Conservation (phyloP, 2,113 vertebrate genomes). For the Halichoeres trimaculatus region DNA sequence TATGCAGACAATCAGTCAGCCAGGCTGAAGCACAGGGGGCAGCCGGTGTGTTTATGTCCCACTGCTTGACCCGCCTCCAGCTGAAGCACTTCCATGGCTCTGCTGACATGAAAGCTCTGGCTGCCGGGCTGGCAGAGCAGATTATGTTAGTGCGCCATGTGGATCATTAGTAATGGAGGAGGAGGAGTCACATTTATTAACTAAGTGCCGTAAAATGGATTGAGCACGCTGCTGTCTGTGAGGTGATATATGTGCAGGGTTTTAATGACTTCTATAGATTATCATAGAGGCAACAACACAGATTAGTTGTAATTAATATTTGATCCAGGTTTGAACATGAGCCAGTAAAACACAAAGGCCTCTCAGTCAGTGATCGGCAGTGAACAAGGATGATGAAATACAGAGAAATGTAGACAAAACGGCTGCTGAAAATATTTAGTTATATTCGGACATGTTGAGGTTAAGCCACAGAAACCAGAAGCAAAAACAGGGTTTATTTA, state of each 20-base stretch:
- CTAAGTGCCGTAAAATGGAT: conserved; percentile 28
- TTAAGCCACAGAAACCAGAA: no score
- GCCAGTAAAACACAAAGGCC: neutral
- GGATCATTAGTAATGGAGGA: conserved; percentile 53
- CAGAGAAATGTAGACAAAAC: neutral
- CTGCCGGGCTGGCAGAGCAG: conserved; percentile 10
- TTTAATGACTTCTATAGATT: conserved; percentile 19
- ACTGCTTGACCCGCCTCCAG: conserved; percentile 48
- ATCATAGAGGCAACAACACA: conserved; percentile 10
- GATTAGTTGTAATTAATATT: conserved; percentile 9
- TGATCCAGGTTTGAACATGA: neutral
- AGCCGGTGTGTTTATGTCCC: conserved; percentile 34
- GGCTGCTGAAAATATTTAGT: neutral
- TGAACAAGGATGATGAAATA: neutral
- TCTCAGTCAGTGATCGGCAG: neutral
- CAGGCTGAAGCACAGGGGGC: conserved; percentile 46
- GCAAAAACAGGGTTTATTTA: no score
- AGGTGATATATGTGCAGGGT: conserved; percentile 15
- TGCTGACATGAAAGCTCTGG: conserved; percentile 48
- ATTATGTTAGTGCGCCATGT: conserved; percentile 42
- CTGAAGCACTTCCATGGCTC: conserved; percentile 43
- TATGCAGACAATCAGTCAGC: conserved; percentile 64
- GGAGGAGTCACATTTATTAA: conserved; percentile 27
- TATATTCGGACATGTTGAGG: neutral
- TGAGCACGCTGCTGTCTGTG: conserved; percentile 22